Percentiles rank a stretch among this genome's conserved stretches.
Evolutionary conservation across 2,888 invertebrate genomes (phyloP).

Genomic region (Andrena fulva): DNA sequence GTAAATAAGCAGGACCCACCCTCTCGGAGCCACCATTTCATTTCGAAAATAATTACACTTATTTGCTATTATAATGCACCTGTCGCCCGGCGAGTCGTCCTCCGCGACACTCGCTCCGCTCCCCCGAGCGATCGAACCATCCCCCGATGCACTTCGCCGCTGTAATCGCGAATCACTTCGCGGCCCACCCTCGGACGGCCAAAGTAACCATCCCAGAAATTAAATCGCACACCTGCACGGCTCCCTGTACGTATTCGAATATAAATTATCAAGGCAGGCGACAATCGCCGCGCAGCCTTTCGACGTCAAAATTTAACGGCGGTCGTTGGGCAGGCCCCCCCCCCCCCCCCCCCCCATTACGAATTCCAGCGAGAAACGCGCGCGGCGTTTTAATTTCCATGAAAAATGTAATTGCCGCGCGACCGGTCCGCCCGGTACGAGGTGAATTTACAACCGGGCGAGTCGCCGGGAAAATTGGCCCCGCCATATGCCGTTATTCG

Average conservation of each 20-base stretch:
- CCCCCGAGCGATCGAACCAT: too few species aligned
- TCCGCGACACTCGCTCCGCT: not conserved
- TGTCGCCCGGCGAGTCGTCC: slow-evolving; percentile 2
- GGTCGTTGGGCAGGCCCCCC: slow-evolving; percentile 35
- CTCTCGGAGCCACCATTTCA: slow-evolving; percentile 46
- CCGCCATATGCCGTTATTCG: slow-evolving; percentile 53
- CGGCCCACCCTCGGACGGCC: not conserved
- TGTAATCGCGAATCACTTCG: too few species aligned
- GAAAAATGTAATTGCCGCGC: slow-evolving; percentile 57
- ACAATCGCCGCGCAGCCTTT: not conserved
- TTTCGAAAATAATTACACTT: slow-evolving; percentile 60
- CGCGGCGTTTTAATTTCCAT: slow-evolving; percentile 52
- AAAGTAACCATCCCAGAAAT: not conserved
- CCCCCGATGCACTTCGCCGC: too few species aligned
- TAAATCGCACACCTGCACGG: not conserved
- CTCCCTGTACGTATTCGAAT: not conserved
- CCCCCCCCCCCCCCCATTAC: slow-evolving; percentile 27
- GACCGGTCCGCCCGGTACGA: slow-evolving; percentile 31
- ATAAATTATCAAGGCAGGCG: not conserved
- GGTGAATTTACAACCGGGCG: slow-evolving; percentile 50
- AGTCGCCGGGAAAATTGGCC: slow-evolving; percentile 53
- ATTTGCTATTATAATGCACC: slow-evolving; percentile 48
- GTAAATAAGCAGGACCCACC: slow-evolving; percentile 60
- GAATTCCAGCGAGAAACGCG: slow-evolving; percentile 36
- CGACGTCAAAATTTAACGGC: slow-evolving; percentile 28